Conservation (phyloP, 2,113 vertebrate genomes). For the Laticauda laticaudata region DNA sequence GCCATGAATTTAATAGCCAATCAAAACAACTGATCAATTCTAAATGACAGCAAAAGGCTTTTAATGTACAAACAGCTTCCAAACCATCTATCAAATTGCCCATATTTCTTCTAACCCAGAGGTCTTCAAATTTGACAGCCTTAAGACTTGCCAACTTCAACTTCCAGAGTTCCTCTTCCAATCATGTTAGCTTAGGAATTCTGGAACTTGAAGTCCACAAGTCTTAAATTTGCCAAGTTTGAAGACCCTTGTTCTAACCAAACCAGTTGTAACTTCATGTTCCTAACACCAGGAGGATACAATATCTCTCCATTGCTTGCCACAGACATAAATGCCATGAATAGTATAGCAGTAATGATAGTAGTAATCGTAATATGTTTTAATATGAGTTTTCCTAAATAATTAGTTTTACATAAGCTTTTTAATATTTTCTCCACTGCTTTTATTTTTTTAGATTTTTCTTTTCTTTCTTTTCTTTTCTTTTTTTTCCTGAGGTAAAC, state of each 20-base stretch:
- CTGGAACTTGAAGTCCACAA: too few species aligned
- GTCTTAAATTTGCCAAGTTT: too few species aligned
- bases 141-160: too few species aligned
- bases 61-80: neutral
- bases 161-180: too few species aligned
- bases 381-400: neutral
- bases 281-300: neutral
- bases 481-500: neutral
- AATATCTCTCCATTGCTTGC: neutral
- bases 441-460: neutral
- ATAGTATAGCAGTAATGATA: neutral
- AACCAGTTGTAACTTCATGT: neutral
- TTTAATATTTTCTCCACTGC: neutral
- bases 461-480: neutral
- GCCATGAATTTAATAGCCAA: neutral
- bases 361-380: neutral
- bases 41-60: neutral
- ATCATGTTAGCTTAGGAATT: too few species aligned
- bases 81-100: neutral
- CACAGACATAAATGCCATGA: neutral
- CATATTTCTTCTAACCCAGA: neutral
- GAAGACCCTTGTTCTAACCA: neutral
- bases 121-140: too few species aligned
- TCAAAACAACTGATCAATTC: neutral
- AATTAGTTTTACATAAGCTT: neutral